Evolutionary conservation across 2,888 invertebrate genomes (phyloP).

Genomic region (Lomographa bimaculata): DNA sequence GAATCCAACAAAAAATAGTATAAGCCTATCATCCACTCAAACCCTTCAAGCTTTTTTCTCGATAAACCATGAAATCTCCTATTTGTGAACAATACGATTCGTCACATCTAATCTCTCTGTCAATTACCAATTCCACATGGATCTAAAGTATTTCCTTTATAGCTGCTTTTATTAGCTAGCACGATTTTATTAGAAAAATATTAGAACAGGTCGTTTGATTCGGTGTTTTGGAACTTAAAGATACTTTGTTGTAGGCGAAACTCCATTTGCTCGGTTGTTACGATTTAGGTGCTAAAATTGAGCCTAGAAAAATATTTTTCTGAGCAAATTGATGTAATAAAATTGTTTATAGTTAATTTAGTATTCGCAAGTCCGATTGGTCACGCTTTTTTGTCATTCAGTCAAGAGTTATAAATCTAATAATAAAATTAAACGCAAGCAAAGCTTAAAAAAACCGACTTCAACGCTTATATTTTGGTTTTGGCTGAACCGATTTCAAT

Average conservation of each 20-base stretch:
- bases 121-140: conserved; percentile 53
- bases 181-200: conserved; percentile 34
- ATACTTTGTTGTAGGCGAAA: conserved; percentile 1
- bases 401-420: too few relatives aligned
- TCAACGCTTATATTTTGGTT: too few relatives aligned
- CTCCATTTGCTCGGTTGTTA: conserved; percentile 5
- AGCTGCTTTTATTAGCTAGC: conserved; percentile 29
- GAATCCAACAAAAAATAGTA: too few relatives aligned
- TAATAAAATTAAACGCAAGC: too few relatives aligned
- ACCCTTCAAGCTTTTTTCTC: conserved; percentile 26
- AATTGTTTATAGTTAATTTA: too few relatives aligned
- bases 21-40: too few relatives aligned
- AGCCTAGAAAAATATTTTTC: too few relatives aligned
- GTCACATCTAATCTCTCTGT: conserved; percentile 36
- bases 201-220: conserved; percentile 12
- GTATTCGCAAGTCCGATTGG: conserved; percentile 3
- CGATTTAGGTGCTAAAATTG: not conserved
- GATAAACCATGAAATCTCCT: conserved; percentile 36
- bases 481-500: too few relatives aligned
- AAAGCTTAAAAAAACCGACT: too few relatives aligned
- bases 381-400: not conserved
- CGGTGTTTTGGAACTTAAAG: conserved; percentile 6
- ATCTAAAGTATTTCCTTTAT: conserved; percentile 37
- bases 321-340: too few relatives aligned
- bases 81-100: conserved; percentile 42